Conservation (phyloP, 2,888 invertebrate species). For the Sycophila texana region DNA sequence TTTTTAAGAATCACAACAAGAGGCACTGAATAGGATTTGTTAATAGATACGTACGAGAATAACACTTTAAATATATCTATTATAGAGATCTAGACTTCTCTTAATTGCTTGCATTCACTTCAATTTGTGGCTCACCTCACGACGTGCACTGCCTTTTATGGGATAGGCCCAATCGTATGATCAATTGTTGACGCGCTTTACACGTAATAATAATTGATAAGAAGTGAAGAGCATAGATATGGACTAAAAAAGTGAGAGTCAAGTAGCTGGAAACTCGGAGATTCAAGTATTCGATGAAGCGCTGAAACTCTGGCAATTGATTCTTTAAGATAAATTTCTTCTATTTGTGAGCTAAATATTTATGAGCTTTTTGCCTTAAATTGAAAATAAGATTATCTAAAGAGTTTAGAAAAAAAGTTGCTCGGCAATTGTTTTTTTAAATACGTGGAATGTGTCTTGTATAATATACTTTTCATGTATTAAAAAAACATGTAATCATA, state of each 20-base stretch:
- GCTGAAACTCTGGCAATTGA: no score
- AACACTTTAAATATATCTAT: neutral
- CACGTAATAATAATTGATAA: slow-evolving; percentile 51
- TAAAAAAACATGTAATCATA: no score
- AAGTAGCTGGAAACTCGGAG: slow-evolving; percentile 25
- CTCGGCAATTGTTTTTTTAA: no score
- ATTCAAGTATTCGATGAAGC: slow-evolving; percentile 14
- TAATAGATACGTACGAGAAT: slow-evolving; percentile 41
- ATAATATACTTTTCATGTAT: no score
- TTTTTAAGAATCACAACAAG: no score
- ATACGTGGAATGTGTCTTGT: no score
- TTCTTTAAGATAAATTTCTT: no score
- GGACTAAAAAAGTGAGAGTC: neutral
- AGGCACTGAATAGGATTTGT: neutral
- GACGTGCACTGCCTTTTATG: slow-evolving; percentile 45
- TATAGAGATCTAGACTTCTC: neutral
- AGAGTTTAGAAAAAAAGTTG: no score
- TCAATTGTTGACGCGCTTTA: slow-evolving; percentile 39
- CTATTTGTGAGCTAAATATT: no score
- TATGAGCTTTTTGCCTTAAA: no score
- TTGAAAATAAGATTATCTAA: no score
- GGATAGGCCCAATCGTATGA: slow-evolving; percentile 29
- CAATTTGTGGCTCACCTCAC: slow-evolving; percentile 14
- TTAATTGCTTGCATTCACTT: slow-evolving; percentile 32
- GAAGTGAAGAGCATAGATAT: slow-evolving; percentile 20